A percentile compares a stretch with the other conserved stretches of the same genome.
Evolutionary conservation across 2,888 invertebrate genomes (phyloP).

Genomic region (Limnephilus rhombicus): DNA sequence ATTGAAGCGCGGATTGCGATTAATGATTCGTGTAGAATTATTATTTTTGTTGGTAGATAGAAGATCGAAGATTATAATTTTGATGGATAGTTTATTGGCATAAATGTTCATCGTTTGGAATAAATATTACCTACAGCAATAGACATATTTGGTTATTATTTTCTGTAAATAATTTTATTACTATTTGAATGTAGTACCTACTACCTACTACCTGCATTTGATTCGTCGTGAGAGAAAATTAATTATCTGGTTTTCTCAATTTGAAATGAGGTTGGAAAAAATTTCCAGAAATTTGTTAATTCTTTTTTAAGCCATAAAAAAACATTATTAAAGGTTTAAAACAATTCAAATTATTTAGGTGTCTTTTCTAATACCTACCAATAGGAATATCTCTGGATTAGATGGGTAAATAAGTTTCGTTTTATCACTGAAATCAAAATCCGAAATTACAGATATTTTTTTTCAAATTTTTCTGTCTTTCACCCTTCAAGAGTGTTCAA

Average conservation of each 20-base stretch:
- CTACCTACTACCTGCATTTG: background rate
- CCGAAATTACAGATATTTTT: too few relatives aligned
- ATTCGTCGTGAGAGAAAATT: background rate
- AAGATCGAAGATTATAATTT: background rate
- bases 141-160: background rate
- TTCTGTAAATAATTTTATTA: background rate
- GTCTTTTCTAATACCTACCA: too few relatives aligned
- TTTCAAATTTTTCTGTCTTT: too few relatives aligned
- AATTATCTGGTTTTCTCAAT: background rate
- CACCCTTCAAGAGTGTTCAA: too few relatives aligned
- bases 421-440: too few relatives aligned
- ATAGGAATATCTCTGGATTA: too few relatives aligned
- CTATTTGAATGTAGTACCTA: background rate
- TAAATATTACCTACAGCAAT: background rate
- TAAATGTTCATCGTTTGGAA: background rate
- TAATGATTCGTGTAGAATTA: slow-evolving; percentile 19
- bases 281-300: background rate
- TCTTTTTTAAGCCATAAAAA: too few relatives aligned
- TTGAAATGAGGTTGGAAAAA: background rate
- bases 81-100: background rate
- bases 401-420: too few relatives aligned
- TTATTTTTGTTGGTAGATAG: background rate
- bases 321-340: too few relatives aligned
- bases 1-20: slow-evolving; percentile 24
- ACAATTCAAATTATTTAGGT: too few relatives aligned